Base-by-base conservation (phyloP, 2,888 invertebrate genomes). In the Eristalis arbustorum region DNA sequence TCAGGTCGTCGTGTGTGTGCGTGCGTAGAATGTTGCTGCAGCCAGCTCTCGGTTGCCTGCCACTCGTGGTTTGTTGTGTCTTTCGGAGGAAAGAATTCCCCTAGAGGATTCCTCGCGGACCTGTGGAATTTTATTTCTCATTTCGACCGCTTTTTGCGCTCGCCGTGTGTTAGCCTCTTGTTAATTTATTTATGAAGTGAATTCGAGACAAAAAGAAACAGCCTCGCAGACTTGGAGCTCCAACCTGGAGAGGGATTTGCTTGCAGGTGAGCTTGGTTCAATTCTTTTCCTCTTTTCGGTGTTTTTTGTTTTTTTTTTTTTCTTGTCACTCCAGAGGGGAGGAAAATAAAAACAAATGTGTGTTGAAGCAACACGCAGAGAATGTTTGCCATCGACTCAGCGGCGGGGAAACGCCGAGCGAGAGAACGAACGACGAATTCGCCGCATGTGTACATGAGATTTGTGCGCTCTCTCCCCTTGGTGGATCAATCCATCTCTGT, bases 151-250 rank as follows among this genome's bases (percentile, higher is more conserved):
- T 77, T 76, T 77, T 62, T 73, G 59, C 31, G 42, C 69, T 10
- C n/a, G 0, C 22, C 59, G 22, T 34, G 57, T 59, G 13, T 59
- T 75, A 13, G 31, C 57, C 69, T 69, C 69, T 74, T 76, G 62
- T 81, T 72, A 66, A 72, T 72, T 83, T 87, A 79, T 87, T 82
- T 82, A 87, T 87, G 78, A 87, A 87, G 87, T 87, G 79, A 87
- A 79, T 74, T 66, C 31, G 57, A 61, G 71, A 62, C 69, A 67
- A 71, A 78, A 37, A 69, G 71, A 76, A 18, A 57, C 1, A 75
- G 59, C 31, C 11, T 28, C n/a, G 66, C 10, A 61, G 57, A 68
- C 68, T 72, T n/a, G 6, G 40, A 72, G 61, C 18, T 61, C 40
- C 73, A 62, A 83, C 40, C 83, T 87, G 83, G 78, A 87, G 31